phyloP scores from a whole-genome alignment of 2,797 vertebrate genomes.

The Jordanella pulchra region DNA sequence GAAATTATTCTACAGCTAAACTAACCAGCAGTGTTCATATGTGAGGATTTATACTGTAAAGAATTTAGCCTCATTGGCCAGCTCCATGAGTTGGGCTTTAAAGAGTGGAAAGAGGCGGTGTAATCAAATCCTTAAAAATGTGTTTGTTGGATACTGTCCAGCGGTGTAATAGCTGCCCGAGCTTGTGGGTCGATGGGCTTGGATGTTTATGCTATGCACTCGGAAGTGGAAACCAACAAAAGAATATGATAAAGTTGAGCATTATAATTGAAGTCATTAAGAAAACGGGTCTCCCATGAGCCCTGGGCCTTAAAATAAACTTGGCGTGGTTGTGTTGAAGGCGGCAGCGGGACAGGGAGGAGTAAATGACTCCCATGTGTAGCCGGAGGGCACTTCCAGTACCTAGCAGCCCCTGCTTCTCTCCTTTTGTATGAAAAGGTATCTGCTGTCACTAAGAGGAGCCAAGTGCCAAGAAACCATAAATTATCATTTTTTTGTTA shows the following conservation, averaged over 20 bases:
- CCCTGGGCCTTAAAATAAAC: conserved; percentile 76
- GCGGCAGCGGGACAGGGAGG: conserved; percentile 59
- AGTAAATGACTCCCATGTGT: conserved; percentile 80
- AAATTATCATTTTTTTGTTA: conserved; percentile 64
- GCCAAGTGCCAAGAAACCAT: conserved; percentile 77
- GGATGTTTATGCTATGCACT: conserved; percentile 72
- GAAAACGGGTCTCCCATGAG: conserved; percentile 68
- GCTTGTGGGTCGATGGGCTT: conserved; percentile 69
- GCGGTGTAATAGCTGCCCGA: conserved; percentile 70
- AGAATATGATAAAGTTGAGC: conserved; percentile 73
- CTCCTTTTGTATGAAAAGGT: conserved; percentile 80
- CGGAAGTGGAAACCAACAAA: conserved; percentile 70
- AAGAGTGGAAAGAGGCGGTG: conserved; percentile 65
- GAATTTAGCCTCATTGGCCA: conserved; percentile 24
- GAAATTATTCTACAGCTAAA: neutral
- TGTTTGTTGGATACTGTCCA: conserved; percentile 77
- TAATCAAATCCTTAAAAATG: conserved; percentile 83
- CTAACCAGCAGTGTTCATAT: neutral
- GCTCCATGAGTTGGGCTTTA: conserved; percentile 49
- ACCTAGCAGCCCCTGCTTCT: conserved; percentile 59
- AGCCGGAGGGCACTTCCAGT: conserved; percentile 67
- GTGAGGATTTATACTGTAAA: neutral
- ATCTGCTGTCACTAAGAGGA: conserved; percentile 80
- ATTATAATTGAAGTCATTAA: conserved; percentile 79
- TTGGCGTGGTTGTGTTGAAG: conserved; percentile 64